A percentile compares a stretch with the other conserved stretches of the same genome.
These are phyloP conservation scores for Lytechinus pictus DNA, from an alignment of 35 echinoderm and acorn worm species.

Conservation along the genomic window DNA sequence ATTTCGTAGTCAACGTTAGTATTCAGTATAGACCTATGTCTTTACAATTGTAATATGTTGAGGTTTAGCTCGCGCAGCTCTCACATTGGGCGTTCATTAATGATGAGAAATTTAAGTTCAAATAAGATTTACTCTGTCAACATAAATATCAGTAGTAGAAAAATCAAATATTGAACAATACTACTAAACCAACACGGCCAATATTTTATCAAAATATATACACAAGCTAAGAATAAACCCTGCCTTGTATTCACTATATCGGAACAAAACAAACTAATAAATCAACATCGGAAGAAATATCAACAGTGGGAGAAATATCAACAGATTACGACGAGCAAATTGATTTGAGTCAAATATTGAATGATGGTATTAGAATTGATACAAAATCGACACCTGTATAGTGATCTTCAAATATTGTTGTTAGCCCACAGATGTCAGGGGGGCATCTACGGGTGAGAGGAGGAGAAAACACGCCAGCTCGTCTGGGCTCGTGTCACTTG, in stretches of 20 bases:
- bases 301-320: not conserved
- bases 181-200: not conserved
- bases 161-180: conserved; percentile 37
- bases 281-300: not conserved
- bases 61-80: too few relatives aligned
- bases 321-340: conserved; percentile 10
- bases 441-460: not conserved
- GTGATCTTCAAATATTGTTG: conserved; percentile 52
- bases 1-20: too few relatives aligned
- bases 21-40: too few relatives aligned
- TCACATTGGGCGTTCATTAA: too few relatives aligned
- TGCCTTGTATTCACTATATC: conserved; percentile 23
- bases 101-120: not conserved
- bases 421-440: not conserved
- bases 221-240: conserved; percentile 26
- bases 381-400: conserved; percentile 26
- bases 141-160: not conserved
- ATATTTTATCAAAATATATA: conserved; percentile 38
- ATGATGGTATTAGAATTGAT: conserved; percentile 48
- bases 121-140: not conserved
- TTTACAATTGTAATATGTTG: too few relatives aligned
- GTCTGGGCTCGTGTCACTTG: not conserved
- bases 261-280: conserved; percentile 29
- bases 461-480: not conserved
- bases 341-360: conserved; percentile 48